Percentiles rank a stretch among this genome's conserved stretches.
Conservation (phyloP, 2,113 vertebrate species). For the Pterocles gutturalis region DNA sequence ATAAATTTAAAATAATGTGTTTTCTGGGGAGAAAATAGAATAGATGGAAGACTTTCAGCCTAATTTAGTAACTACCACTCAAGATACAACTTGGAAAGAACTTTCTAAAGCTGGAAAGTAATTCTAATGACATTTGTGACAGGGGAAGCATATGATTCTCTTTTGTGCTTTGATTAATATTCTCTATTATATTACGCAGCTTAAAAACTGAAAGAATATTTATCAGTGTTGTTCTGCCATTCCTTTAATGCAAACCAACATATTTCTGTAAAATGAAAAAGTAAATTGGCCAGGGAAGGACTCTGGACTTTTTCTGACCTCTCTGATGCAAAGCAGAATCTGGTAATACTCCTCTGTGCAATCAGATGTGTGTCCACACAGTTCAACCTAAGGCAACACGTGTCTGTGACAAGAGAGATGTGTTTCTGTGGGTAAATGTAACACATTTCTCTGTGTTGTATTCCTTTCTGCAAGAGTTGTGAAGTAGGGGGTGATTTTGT, state of each 20-base stretch:
- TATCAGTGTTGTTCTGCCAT: not conserved
- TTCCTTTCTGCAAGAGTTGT: not conserved
- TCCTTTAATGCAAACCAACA: not conserved
- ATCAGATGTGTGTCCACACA: not conserved
- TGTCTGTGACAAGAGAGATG: not conserved
- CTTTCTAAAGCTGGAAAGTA: slow-evolving; percentile 41
- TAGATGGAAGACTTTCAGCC: slow-evolving; percentile 35
- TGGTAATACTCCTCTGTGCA: not conserved
- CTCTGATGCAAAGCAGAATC: not conserved
- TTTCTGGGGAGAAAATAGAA: slow-evolving; percentile 25
- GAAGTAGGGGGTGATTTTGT: not conserved
- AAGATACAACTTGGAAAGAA: slow-evolving; percentile 43
- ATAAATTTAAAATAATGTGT: slow-evolving; percentile 20
- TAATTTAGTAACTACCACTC: slow-evolving; percentile 36
- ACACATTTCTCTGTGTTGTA: not conserved
- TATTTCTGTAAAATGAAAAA: not conserved
- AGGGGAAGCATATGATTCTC: slow-evolving; percentile 25
- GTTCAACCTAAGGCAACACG: not conserved
- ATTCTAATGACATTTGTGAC: slow-evolving; percentile 30
- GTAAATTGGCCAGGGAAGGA: not conserved
- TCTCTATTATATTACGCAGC: not conserved
- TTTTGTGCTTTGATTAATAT: slow-evolving; percentile 56
- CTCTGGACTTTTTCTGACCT: not conserved
- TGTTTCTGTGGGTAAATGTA: not conserved
- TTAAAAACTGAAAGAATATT: slow-evolving; percentile 27